Evolutionary conservation across 2,888 invertebrate genomes (phyloP).

Genomic region (Leistus spinibarbis): DNA sequence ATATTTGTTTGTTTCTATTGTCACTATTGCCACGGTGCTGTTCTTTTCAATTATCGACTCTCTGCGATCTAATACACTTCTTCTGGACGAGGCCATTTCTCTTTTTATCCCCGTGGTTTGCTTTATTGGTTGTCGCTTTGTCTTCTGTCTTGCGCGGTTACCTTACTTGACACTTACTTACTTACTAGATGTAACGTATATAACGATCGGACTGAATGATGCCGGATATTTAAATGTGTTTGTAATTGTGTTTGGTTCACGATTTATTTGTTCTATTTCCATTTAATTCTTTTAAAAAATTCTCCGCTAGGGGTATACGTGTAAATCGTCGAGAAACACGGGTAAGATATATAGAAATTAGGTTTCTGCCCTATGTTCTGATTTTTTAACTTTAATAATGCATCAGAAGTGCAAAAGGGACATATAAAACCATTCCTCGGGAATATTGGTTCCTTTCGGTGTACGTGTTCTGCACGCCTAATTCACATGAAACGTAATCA

Average conservation of each 20-base stretch:
- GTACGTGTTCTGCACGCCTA: too few relatives aligned
- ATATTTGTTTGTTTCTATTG: constrained; percentile 4
- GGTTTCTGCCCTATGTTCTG: too few relatives aligned
- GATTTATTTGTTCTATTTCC: neutral
- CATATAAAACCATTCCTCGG: too few relatives aligned
- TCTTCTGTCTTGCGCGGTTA: neutral
- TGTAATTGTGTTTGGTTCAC: neutral
- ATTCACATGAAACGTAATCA: too few relatives aligned
- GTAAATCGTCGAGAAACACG: too few relatives aligned
- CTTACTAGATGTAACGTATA: constrained; percentile 2
- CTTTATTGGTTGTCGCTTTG: neutral
- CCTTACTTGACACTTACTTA: neutral
- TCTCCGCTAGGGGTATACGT: too few relatives aligned
- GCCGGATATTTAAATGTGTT: constrained; percentile 1
- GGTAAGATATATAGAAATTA: too few relatives aligned
- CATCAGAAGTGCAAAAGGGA: too few relatives aligned
- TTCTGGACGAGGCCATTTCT: neutral
- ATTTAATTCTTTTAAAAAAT: neutral
- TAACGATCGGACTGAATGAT: neutral
- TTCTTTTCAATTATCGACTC: constrained; percentile 6
- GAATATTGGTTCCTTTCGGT: too few relatives aligned
- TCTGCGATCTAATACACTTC: neutral
- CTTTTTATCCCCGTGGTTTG: neutral
- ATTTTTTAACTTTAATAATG: too few relatives aligned
- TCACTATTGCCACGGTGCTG: neutral